phyloP scores from a whole-genome alignment of 2,113 vertebrate species.

The Meleagris gallopavo region DNA sequence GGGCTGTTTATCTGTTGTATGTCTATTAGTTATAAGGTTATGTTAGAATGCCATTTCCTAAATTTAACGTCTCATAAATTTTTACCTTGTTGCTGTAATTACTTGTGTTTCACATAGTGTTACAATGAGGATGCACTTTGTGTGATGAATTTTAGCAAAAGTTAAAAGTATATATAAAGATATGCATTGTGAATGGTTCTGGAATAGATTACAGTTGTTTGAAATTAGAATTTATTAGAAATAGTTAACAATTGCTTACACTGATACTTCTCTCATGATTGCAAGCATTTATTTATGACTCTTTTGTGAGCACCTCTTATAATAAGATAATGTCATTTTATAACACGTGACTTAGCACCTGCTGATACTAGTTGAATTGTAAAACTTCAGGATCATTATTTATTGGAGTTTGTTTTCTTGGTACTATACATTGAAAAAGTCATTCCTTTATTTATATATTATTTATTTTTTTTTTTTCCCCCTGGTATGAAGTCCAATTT shows the following conservation, averaged over 20 bases:
- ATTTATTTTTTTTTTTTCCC: background rate
- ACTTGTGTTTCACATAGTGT: background rate
- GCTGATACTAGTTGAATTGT: background rate
- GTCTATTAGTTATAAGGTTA: background rate
- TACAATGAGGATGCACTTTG: background rate
- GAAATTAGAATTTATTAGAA: background rate
- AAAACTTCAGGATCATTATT: background rate
- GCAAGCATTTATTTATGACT: background rate
- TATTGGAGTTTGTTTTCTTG: background rate
- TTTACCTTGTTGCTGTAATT: background rate
- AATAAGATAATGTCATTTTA: background rate
- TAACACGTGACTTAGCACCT: background rate
- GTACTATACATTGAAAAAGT: background rate
- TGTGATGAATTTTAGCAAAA: background rate
- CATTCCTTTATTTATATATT: background rate
- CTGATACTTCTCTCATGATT: background rate
- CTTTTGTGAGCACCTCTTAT: background rate
- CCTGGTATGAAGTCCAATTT: background rate
- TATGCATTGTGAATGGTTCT: background rate
- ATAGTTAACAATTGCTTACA: background rate
- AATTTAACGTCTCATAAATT: background rate
- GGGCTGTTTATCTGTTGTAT: background rate
- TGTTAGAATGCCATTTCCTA: background rate
- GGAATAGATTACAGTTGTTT: background rate
- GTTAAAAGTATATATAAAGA: background rate